Evolutionary conservation across 2,888 invertebrate species (phyloP).

Genomic region (Podabrus alpinus): DNA sequence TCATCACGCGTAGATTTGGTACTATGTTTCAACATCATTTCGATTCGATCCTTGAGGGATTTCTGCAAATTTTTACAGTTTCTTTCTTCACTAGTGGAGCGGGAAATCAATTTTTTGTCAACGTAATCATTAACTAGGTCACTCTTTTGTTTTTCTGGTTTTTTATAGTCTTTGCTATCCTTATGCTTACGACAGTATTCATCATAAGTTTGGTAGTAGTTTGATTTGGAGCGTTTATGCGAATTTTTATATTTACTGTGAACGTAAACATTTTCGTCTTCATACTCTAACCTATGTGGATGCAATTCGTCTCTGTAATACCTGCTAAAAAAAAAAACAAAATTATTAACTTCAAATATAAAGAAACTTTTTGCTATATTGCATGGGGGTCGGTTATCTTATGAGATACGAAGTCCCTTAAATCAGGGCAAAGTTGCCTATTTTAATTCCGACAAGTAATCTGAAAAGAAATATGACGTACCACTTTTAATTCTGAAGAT

Average conservation of each 20-base stretch:
- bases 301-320: slow-evolving; percentile 4
- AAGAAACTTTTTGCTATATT: too few relatives aligned
- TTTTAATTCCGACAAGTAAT: too few relatives aligned
- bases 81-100: background rate
- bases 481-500: too few relatives aligned
- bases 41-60: background rate
- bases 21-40: background rate
- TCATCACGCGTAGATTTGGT: background rate
- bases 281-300: background rate
- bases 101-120: background rate
- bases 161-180: background rate
- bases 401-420: too few relatives aligned
- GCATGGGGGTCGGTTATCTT: too few relatives aligned
- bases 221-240: background rate
- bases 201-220: background rate
- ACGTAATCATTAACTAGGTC: background rate
- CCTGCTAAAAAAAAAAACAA: background rate
- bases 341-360: too few relatives aligned
- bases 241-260: background rate
- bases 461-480: too few relatives aligned
- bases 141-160: background rate
- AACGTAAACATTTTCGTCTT: slow-evolving; percentile 1
- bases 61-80: background rate
- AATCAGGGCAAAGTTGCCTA: too few relatives aligned
- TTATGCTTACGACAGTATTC: background rate